Base-by-base conservation (phyloP, 2,888 invertebrate species). In the Stenichneumon culpator region DNA sequence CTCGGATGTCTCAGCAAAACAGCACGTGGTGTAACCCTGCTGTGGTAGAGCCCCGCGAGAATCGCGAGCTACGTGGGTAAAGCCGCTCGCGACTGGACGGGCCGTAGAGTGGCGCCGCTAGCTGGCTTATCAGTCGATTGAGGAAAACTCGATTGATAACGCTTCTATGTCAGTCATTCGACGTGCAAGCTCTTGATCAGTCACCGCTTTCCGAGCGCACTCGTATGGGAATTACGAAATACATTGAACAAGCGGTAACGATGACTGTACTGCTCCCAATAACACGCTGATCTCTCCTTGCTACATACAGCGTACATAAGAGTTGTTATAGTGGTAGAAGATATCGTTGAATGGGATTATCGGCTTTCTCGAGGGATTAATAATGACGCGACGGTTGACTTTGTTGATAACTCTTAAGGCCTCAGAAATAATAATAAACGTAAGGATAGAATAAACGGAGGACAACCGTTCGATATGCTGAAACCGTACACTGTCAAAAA, bases 61-160 rank as follows among this genome's bases (percentile, higher is more conserved):
- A 3, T 32, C 25, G 11, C 36, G 1, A 63, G 22, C 68, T 60
- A 36, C 36, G 82, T 63, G 32, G 82, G 74, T 82, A 82, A 75
- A 60, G 57, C 54, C 16, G 81, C 14, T 52, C 11, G 39, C 11
- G 68, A 47, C 22, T 32, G 9, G 22, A 11, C 52, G 54, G 19
- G 36, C 82, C 75, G 84, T 54, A 70, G 44, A 79, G 84, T 85
- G 82, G 84, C 84, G 84, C 84, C 82, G 9, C 79, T 63, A 47
- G 28, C 28, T 54, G 16, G 28, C 65, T 73, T 80, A 73, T 73
- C 73, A 73, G 16, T 52, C 73, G 72, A 57, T 57, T 44, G 22
- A 6, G 16, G 25, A 16, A 39, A 16, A 36, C 72, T 73, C 72
- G 22, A 44, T 28, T 73, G 73, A 60, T 73, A 73, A 73, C 16